Percentiles rank a stretch among this genome's conserved stretches.
Evolutionary conservation across 1,140 invertebrate species (phyloP).

Genomic region (Euschistus heros): DNA sequence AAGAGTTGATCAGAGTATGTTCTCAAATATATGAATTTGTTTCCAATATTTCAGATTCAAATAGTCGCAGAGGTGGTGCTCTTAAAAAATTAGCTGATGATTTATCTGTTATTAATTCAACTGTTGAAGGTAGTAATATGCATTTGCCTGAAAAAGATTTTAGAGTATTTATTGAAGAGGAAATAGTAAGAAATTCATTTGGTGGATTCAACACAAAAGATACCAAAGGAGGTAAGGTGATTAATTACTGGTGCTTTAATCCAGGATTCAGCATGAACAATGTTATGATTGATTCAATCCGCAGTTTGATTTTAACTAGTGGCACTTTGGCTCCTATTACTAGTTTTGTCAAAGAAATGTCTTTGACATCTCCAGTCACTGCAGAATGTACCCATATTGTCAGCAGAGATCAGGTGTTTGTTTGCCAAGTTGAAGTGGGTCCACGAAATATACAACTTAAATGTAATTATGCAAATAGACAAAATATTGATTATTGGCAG

Average conservation of each 20-base stretch:
- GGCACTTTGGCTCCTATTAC: conserved; percentile 89
- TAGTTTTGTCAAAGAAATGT: conserved; percentile 81
- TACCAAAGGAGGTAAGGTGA: conserved; percentile 44
- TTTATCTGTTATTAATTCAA: conserved; percentile 9
- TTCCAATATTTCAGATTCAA: not conserved
- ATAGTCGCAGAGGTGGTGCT: not conserved
- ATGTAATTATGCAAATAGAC: conserved; percentile 69
- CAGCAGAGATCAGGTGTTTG: conserved; percentile 66
- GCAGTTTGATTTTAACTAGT: conserved; percentile 86
- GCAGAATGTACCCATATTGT: conserved; percentile 94
- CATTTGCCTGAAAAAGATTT: conserved; percentile 5
- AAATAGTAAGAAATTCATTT: conserved; percentile 39
- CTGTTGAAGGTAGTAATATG: not conserved
- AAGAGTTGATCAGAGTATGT: not conserved
- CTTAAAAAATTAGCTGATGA: conserved; percentile 23
- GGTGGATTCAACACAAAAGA: not conserved
- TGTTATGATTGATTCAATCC: conserved; percentile 72
- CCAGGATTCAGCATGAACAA: conserved; percentile 64
- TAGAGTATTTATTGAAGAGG: conserved; percentile 50
- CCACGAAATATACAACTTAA: conserved; percentile 69
- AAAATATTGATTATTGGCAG: conserved; percentile 67
- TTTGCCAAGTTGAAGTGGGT: conserved; percentile 56
- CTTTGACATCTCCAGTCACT: conserved; percentile 58
- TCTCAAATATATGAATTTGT: not conserved
- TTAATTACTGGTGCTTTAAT: conserved; percentile 96